Evolutionary conservation across 2,113 vertebrate species (phyloP), one percentile per base, ranked within the genome.

Genomic region (Pollimyrus isidori): DNA sequence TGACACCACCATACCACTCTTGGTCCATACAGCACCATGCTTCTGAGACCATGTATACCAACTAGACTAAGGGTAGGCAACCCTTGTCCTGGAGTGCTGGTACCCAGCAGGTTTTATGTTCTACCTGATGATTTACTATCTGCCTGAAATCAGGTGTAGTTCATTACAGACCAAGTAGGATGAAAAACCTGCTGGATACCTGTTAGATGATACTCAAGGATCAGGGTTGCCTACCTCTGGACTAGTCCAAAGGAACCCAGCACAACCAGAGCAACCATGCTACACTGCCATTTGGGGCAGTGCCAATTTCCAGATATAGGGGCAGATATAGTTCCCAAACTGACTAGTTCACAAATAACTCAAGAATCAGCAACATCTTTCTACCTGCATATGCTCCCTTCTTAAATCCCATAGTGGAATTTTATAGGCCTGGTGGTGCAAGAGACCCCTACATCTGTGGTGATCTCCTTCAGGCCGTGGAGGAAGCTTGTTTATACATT

Each of bases 301-400:
- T 48, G 82, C 49, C 39, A 84, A 56, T 86, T 90, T 91, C 80
- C 88, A 89, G 49, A n/a, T n/a, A n/a, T n/a, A n/a, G n/a, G 50
- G 48, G 86, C 86, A 73, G 85, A 88, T 85, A 69, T 53, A 73
- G 56, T 65, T 48, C 17, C 21, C 48, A 49, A 49, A 49, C 9
- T 21, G 11, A 89, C 48, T 90, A 80, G 48, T 88, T 90, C 88
- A 88, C 53, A 76, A 76, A 87, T 53, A 80, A 91, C 76, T 52
- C 50, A 11, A 91, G 26, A 82, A 65, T 90, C 58, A 65, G 4
- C 46, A 53, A 6, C 62, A 19, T 62, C 7, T 85, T 85, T 88
- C 87, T 86, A 19, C 87, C 76, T 50, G n/a, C 56, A 73, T 52
- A 53, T 49, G 50, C 80, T 73, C 45, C 30, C 73, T 89, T 87